phyloP scores from a whole-genome alignment of 2,113 vertebrate genomes.

The Desmodus rotundus region DNA sequence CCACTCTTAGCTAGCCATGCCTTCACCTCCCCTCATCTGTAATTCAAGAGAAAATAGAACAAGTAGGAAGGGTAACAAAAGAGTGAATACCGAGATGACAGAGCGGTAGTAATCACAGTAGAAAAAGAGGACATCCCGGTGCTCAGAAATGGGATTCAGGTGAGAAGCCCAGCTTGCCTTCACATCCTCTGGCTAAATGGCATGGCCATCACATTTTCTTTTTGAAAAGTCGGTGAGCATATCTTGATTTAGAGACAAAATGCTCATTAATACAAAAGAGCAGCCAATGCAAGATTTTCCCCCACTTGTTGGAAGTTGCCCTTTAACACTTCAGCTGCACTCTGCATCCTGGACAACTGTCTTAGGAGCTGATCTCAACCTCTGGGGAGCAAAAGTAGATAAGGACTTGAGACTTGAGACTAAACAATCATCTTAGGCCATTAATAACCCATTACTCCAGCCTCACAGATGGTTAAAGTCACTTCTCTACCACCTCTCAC shows the following conservation, averaged over 20 bases:
- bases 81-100: neutral
- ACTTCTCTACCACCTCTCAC: neutral
- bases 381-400: neutral
- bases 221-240: neutral
- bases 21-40: neutral
- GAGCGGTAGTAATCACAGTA: neutral
- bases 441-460: neutral
- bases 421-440: neutral
- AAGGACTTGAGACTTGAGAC: neutral
- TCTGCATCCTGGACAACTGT: neutral
- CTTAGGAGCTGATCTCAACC: neutral
- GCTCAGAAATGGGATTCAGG: neutral
- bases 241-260: constrained; percentile 11
- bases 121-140: neutral
- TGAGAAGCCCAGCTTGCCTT: neutral
- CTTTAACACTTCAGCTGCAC: neutral
- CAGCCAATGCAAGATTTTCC: neutral
- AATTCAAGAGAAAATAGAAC: neutral
- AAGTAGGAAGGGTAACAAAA: neutral
- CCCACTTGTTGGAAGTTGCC: neutral
- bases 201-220: neutral
- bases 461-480: neutral
- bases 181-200: neutral
- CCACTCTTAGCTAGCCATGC: neutral
- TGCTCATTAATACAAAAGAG: neutral